phyloP scores from a whole-genome alignment of 23 tunicate genomes.

The Styela plicata region DNA sequence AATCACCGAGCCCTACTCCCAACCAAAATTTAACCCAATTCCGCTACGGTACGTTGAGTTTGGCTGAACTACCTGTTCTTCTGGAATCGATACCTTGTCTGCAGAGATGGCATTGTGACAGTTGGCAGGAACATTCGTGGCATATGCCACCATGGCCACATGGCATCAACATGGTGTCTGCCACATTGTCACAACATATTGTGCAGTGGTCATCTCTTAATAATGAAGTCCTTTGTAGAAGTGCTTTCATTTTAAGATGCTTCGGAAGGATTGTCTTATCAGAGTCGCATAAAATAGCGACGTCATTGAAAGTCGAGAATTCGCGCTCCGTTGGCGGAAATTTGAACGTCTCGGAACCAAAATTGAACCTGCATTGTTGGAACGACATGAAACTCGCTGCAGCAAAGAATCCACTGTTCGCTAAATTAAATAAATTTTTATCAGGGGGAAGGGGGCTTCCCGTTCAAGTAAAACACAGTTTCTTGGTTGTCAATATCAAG shows the following conservation, averaged over 20 bases:
- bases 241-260: slow-evolving; percentile 56
- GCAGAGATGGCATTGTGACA: slow-evolving; percentile 15
- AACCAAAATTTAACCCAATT: no score
- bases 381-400: slow-evolving; percentile 98
- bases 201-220: slow-evolving; percentile 43
- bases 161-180: slow-evolving; percentile 56
- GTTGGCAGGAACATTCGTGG: not conserved
- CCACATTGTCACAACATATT: slow-evolving; percentile 64
- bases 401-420: slow-evolving; percentile 79
- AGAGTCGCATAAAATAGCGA: slow-evolving; percentile 47
- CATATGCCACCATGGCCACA: slow-evolving; percentile 58
- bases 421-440: slow-evolving; percentile 42
- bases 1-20: no score
- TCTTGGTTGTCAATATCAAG: slow-evolving; percentile 56
- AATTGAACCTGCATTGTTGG: slow-evolving; percentile 86
- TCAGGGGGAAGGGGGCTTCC: slow-evolving; percentile 66
- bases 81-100: not conserved
- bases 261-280: slow-evolving; percentile 80
- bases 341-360: slow-evolving; percentile 70
- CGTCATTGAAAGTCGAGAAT: slow-evolving; percentile 70
- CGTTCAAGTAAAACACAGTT: slow-evolving; percentile 77
- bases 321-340: slow-evolving; percentile 56
- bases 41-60: no score
- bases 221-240: not conserved
- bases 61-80: no score